phyloP scores from a whole-genome alignment of 2,797 vertebrate species.

The Muscicapa striata region DNA sequence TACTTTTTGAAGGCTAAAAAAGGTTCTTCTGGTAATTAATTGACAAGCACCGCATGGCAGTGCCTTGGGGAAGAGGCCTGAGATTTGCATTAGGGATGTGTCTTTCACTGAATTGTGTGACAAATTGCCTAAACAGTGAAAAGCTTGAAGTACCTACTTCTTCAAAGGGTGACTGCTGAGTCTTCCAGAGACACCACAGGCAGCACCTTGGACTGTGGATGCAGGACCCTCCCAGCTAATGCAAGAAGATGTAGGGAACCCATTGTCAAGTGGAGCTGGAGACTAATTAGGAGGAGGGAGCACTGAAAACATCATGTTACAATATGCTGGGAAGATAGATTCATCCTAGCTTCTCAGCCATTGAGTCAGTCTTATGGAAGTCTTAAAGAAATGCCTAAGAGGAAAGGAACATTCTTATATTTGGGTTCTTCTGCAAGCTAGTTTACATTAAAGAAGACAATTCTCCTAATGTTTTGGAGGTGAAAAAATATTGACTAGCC shows the following conservation, averaged over 20 bases:
- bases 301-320: background rate
- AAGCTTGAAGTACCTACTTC: background rate
- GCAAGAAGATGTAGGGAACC: background rate
- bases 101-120: background rate
- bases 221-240: background rate
- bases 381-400: background rate
- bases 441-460: background rate
- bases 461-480: background rate
- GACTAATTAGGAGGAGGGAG: background rate
- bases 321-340: background rate
- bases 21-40: background rate
- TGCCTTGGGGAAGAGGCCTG: background rate
- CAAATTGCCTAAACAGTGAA: background rate
- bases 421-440: background rate
- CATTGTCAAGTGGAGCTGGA: background rate
- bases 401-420: background rate
- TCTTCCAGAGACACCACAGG: background rate
- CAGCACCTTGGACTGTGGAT: accelerated
- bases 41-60: background rate
- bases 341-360: background rate
- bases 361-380: background rate
- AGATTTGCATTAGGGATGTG: background rate
- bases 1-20: background rate
- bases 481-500: background rate
- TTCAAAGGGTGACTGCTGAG: background rate